Conservation (phyloP, 2,797 vertebrate genomes). For the Tiaroga cobitis region DNA sequence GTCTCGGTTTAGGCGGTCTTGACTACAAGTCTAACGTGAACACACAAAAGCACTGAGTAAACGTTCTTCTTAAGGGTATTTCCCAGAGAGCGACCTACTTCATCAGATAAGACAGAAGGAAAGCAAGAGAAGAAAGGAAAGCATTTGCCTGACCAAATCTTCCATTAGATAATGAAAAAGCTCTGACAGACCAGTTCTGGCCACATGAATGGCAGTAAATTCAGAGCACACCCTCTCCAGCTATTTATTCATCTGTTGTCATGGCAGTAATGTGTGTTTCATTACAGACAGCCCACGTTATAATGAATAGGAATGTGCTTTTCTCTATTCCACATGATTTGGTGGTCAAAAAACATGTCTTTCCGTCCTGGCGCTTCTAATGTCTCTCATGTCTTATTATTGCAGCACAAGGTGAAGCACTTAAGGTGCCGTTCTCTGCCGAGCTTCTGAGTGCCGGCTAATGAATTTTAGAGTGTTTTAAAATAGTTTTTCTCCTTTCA, state of each 20-base stretch:
- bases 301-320: constrained; percentile 47
- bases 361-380: constrained; percentile 56
- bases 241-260: constrained; percentile 73
- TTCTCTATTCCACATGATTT: constrained; percentile 15
- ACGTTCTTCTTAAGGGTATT: background rate
- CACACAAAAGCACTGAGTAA: background rate
- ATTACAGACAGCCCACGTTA: constrained; percentile 62
- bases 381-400: constrained; percentile 66
- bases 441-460: constrained; percentile 61
- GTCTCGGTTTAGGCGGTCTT: too few species aligned
- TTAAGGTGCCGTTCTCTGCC: constrained; percentile 62
- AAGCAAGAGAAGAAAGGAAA: constrained; percentile 20
- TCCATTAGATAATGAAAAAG: constrained; percentile 57
- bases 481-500: constrained; percentile 44
- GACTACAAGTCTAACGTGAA: too few species aligned
- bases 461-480: constrained; percentile 67
- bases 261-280: constrained; percentile 72
- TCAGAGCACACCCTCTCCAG: constrained; percentile 44
- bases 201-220: constrained; percentile 41
- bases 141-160: constrained; percentile 30
- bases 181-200: constrained; percentile 44
- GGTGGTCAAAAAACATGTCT: constrained; percentile 38
- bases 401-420: constrained; percentile 63
- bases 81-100: constrained; percentile 19
- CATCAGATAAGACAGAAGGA: constrained; percentile 26